Evolutionary conservation across 1,140 invertebrate species (phyloP), one percentile per base, ranked within the genome.

Genomic region (Lasaia peninsularis): DNA sequence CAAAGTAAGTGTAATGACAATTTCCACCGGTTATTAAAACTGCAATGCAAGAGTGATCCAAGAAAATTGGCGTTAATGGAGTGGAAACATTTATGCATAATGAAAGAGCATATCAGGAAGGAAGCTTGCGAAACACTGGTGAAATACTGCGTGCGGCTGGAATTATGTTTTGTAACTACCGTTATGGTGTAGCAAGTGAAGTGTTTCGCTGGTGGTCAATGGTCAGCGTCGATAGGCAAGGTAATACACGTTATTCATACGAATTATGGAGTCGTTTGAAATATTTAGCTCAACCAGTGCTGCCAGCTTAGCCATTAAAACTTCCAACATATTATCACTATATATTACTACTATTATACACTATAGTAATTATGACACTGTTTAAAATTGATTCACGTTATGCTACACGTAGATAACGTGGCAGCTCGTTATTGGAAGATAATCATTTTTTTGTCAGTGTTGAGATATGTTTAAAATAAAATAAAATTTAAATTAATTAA

Each of bases 91-190:
- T 48, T 48, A 48, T 48, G 44, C 44, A 21, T 24, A 48, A 48
- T 24, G 44, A 21, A 48, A 16, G 20, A 20, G 44, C 20, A 48
- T n/a, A 18, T 48, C 44, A 20, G 44, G 44, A 48, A 48, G 44
- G 44, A 48, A 48, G 32, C 20, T 48, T 48, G 21, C 20, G 44
- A 48, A 48, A 48, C 44, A 48, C 44, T 48, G 44, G 20, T 48
- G 40, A 48, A 48, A 48, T 21, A 21, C 40, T 21, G 40, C 18
- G 40, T 48, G n/a, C 40, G 40, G 16, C 40, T 21, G 16, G 37
- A 18, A 48, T 48, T 48, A 48, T 21, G 18, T 48, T 18, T 48
- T 48, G 40, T 21, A 48, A 48, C 40, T 48, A 48, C 40, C 40
- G 40, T 48, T 48, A 48, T 48, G 40, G 18, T n/a, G 40, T 21